These are phyloP conservation scores for Meteorus sp. DNA, from an alignment of 1,140 invertebrate genomes.

Conservation along the genomic window DNA sequence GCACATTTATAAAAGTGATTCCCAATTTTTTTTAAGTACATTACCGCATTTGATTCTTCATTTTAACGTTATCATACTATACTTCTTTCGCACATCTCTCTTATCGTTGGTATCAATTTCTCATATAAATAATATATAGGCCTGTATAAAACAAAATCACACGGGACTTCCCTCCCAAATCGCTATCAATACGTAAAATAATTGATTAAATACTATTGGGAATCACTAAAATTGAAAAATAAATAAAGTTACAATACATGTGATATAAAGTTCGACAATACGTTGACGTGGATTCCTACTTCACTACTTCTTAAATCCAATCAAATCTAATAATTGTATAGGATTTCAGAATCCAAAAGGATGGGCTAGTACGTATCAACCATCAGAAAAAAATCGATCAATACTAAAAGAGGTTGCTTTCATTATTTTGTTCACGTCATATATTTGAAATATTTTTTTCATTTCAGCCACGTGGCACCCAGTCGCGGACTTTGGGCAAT, in stretches of 20 bases:
- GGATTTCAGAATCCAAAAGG: constrained; percentile 25
- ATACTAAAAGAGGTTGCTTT: constrained; percentile 14
- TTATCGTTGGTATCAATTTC: too few relatives aligned
- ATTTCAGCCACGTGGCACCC: constrained; percentile 25
- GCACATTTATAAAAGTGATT: constrained; percentile 41
- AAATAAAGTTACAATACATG: constrained; percentile 15
- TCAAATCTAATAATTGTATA: constrained; percentile 24
- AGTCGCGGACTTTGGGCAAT: constrained; percentile 11
- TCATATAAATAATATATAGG: too few relatives aligned
- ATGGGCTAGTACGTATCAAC: constrained; percentile 21
- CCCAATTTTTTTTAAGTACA: too few relatives aligned
- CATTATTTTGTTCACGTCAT: constrained; percentile 20
- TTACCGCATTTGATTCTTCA: too few relatives aligned
- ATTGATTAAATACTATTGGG: constrained; percentile 20
- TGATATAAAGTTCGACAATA: constrained; percentile 23
- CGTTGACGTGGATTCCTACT: constrained; percentile 19
- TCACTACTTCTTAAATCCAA: constrained; percentile 22
- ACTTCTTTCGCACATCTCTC: too few relatives aligned
- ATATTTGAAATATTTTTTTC: constrained; percentile 32
- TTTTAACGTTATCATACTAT: too few relatives aligned
- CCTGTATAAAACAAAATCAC: too few relatives aligned
- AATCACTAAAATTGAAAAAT: constrained; percentile 24
- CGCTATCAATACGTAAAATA: background rate
- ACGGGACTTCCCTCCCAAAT: too few relatives aligned
- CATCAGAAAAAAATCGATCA: constrained; percentile 20